A percentile compares a stretch with the other conserved stretches of the same genome.
Evolutionary conservation across 2,888 invertebrate species (phyloP).

Genomic region (Nemoura dubitans): DNA sequence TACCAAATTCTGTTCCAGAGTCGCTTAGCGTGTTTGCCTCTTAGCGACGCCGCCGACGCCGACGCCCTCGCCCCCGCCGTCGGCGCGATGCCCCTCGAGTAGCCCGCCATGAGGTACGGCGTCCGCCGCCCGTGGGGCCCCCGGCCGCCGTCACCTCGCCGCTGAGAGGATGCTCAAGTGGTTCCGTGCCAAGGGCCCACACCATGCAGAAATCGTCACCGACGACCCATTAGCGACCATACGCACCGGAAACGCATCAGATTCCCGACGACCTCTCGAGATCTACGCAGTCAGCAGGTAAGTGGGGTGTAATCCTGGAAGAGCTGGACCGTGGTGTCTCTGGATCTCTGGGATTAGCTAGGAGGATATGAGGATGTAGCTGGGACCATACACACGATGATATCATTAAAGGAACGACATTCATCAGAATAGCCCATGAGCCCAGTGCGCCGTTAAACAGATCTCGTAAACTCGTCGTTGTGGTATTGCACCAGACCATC

Average conservation of each 20-base stretch:
- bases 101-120: conserved; percentile 41
- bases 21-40: neutral
- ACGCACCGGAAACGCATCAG: conserved; percentile 56
- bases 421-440: too few relatives aligned
- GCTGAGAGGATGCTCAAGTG: conserved; percentile 48
- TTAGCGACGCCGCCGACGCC: neutral
- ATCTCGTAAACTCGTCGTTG: too few relatives aligned
- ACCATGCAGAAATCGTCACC: conserved; percentile 56
- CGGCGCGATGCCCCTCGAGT: conserved; percentile 31
- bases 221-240: conserved; percentile 57
- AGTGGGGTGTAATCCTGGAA: conserved; percentile 58
- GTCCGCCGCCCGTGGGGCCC: conserved; percentile 21
- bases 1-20: neutral
- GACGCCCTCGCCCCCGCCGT: neutral
- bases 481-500: too few relatives aligned
- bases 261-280: conserved; percentile 53
- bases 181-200: conserved; percentile 39
- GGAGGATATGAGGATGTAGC: too few relatives aligned
- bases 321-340: too few relatives aligned
- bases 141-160: conserved; percentile 32
- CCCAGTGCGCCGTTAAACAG: too few relatives aligned
- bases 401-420: too few relatives aligned
- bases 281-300: conserved; percentile 68
- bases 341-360: too few relatives aligned
- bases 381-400: too few relatives aligned